Base-by-base conservation (phyloP, 2,113 vertebrate species). In the Neotoma lepida region DNA sequence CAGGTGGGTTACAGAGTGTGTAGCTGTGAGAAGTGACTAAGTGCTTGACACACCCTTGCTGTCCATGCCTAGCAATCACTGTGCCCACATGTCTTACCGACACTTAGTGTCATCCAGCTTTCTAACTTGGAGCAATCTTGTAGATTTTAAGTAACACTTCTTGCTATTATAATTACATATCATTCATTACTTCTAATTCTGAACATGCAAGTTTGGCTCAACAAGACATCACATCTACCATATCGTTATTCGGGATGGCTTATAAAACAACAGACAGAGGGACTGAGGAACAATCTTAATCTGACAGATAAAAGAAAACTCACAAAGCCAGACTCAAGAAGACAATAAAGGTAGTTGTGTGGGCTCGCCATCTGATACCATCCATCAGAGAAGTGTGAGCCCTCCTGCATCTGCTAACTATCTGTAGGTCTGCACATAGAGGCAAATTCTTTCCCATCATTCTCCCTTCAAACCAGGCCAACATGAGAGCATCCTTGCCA, bases 11-110 rank as follows among this genome's bases (percentile, higher is more conserved):
- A 44, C 14, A 61, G 24, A 85, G 4, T 63, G 14, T 2, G 0
- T 18, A 1, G 46, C 41, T 39, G 13, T 6, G 66, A 68, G 76
- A 68, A n/a, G 49, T 61, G 30, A 84, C 41, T 44, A 54, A 51
- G 24, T 33, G 8, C 17, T 39, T 70, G 49, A 61, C 9, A 54
- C 22, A 61, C 17, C n/a, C 49, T 46, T 46, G 10, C 49, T 54
- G n/a, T 20, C 14, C 13, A n/a, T 0, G 0, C n/a, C 12, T 0
- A 20, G 28, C n/a, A 49, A n/a, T 26, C 73, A 44, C 71, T 61
- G 6, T 24, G 33, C 64, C 6, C 12, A 30, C 41, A 68, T 6
- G 8, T 33, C 4, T 30, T 30, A 71, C 17, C 35, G 70, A 71
- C 30, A 33, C 51, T 81, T 63, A 68, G 14, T 18, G 74, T 87